Percentiles rank a stretch among this genome's conserved stretches.
phyloP scores from a whole-genome alignment of 2,113 vertebrate species.

The Okapia johnstoni region DNA sequence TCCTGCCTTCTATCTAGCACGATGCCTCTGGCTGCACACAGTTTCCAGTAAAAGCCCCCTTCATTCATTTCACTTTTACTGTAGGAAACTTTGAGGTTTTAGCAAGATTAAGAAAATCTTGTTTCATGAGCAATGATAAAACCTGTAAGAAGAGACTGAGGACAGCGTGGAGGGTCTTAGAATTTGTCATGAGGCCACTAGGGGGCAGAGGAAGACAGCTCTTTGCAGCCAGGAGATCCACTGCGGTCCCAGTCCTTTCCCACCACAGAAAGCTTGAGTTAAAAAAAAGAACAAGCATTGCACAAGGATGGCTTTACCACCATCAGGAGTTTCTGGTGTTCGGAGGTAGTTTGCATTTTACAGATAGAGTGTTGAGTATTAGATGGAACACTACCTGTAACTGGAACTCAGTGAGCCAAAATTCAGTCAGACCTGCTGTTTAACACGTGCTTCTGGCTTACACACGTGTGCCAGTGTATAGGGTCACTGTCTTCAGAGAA shows the following conservation, averaged over 20 bases:
- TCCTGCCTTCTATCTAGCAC: background rate
- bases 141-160: background rate
- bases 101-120: background rate
- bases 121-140: background rate
- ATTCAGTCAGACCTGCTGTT: background rate
- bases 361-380: background rate
- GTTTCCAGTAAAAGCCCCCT: background rate
- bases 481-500: background rate
- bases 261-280: background rate
- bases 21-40: background rate
- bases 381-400: background rate
- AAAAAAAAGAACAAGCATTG: background rate
- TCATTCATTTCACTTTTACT: background rate
- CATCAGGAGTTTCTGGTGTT: background rate
- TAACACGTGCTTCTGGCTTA: background rate
- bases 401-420: background rate
- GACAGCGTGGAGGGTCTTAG: background rate
- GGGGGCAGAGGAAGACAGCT: slow-evolving; percentile 57
- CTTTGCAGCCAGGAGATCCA: background rate
- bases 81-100: background rate
- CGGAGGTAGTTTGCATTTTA: background rate
- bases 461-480: accelerated
- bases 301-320: background rate
- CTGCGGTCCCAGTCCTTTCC: background rate
- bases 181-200: slow-evolving; percentile 42